Conservation (phyloP, 2,797 vertebrate species). For the Anguilla anguilla region DNA sequence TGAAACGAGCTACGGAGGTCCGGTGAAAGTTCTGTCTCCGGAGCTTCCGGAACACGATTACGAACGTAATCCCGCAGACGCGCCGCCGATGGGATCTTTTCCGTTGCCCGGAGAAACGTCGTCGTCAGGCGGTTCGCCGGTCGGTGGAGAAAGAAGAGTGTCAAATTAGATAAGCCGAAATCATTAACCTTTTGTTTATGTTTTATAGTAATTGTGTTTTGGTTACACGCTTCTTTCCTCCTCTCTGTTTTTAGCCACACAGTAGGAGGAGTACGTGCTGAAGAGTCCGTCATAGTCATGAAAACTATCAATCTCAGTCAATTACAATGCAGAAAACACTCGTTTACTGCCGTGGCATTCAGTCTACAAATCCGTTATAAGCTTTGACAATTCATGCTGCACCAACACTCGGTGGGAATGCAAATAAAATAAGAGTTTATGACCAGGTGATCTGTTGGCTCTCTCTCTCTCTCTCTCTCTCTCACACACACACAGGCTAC, state of each 20-base stretch:
- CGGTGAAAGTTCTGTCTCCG: neutral
- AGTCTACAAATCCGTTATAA: neutral
- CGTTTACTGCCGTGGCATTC: neutral
- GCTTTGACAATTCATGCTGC: neutral
- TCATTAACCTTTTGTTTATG: neutral
- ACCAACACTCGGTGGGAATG: neutral
- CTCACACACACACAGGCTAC: no score
- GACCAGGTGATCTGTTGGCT: neutral
- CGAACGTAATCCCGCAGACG: neutral
- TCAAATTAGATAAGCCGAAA: constrained; percentile 3
- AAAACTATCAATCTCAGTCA: neutral
- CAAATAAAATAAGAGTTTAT: neutral
- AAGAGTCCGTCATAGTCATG: neutral
- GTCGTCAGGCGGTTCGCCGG: neutral
- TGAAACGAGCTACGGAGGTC: neutral
- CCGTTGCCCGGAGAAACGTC: neutral
- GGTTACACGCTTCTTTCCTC: neutral
- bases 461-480: neutral
- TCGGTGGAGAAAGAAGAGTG: neutral
- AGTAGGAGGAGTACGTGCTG: neutral
- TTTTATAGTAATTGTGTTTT: constrained; percentile 3
- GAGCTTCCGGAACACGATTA: neutral
- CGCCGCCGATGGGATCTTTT: neutral
- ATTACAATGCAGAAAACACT: neutral
- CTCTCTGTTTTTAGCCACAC: neutral